Conservation (phyloP, 2,888 invertebrate species). For the Volucella zonaria region DNA sequence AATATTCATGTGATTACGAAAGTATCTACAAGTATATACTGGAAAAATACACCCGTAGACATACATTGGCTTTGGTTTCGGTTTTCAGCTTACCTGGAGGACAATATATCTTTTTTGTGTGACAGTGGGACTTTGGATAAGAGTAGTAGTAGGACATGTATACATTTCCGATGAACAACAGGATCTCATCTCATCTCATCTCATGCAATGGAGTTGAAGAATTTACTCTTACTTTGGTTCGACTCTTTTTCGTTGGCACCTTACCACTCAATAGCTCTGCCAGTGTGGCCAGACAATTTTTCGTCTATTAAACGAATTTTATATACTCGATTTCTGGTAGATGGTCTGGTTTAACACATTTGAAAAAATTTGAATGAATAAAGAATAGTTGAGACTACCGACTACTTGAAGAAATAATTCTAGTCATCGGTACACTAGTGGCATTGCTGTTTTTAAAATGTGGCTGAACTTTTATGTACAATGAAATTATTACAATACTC, state of each 20-base stretch:
- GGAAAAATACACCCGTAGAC: background rate
- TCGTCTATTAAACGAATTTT: no score
- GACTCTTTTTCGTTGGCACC: slow-evolving; percentile 5
- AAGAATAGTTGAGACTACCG: no score
- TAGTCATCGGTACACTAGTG: no score
- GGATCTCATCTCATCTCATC: slow-evolving; percentile 26
- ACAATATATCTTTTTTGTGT: slow-evolving; percentile 74
- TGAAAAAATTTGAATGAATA: no score
- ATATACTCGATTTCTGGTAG: no score
- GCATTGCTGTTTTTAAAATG: no score
- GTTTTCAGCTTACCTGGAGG: slow-evolving; percentile 60
- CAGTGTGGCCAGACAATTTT: no score
- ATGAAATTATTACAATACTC: no score
- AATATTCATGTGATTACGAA: slow-evolving; percentile 73
- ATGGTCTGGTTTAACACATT: no score
- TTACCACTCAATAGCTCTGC: no score
- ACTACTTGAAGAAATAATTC: no score
- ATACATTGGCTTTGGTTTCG: slow-evolving; percentile 52
- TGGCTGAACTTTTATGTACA: no score
- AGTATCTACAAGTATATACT: slow-evolving; percentile 60
- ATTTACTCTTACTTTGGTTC: slow-evolving; percentile 2
- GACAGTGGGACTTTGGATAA: slow-evolving; percentile 68
- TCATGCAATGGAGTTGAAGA: slow-evolving; percentile 22
- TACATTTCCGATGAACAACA: slow-evolving; percentile 59
- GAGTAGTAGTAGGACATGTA: background rate